Evolutionary conservation across 2,797 vertebrate genomes (phyloP), one percentile per base, ranked within the genome.

Genomic region (Pyrocephalus nanus): DNA sequence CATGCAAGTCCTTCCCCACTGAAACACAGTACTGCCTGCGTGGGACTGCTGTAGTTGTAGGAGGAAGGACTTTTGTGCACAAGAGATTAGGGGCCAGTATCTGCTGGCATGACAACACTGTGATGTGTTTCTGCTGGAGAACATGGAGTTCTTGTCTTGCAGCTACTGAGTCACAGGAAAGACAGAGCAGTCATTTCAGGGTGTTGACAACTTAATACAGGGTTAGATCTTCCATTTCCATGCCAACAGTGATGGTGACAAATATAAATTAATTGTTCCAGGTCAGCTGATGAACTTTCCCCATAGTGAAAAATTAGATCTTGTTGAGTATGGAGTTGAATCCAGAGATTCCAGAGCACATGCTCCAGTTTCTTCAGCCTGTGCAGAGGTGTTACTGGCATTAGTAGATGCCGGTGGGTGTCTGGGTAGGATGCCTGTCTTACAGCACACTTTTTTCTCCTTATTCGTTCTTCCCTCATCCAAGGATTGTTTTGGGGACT

Each of bases 191-290:
- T 87, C 83, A 54, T 96, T 93, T 83, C 69, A 80, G 81, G 78
- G 57, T 75, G 65, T 69, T 88, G 72, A 87, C 81, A 97, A 89
- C 85, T 77, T 72, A 89, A 77, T 88, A 65, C 57, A 55, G 89
- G 75, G 69, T 91, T 83, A 77, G 85, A 60, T 65, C 87, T 93
- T 76, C 69, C 42, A 88, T 94, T 95, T 83, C 93, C 84, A 80
- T 67, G 81, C 86, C 78, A 74, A 80, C n/a, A 10, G 67, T 6
- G 5, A 25, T 20, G 30, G 30, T 82, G 88, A 86, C 12, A 32
- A 92, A 83, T 21, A 51, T 27, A 78, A 88, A 88, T 58, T 43
- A 89, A 67, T 75, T 58, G 57, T 72, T 96, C 29, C 75, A 80
- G 71, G 75, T 69, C 86, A 93, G 78, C 57, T 87, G 73, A 74